Base-by-base conservation (phyloP, 2,888 invertebrate species). In the Yponomeuta cagnagella region DNA sequence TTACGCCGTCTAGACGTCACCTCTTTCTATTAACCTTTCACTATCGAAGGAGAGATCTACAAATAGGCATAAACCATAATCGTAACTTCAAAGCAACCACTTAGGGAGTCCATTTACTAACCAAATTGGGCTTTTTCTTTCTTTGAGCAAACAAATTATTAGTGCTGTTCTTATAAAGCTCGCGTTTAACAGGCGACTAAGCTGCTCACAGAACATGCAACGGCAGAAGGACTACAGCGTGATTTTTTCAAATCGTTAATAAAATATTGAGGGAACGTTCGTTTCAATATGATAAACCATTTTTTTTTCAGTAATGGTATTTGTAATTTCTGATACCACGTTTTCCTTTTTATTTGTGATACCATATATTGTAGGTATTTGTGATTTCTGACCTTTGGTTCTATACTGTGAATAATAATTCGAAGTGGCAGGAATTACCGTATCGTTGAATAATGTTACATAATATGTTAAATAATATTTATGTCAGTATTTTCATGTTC, bases 111-210 rank as follows among this genome's bases (percentile, higher is more conserved):
- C 52, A 58, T 58, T 58, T 58, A 58, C 52, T 15, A 58, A 58
- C 52, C 52, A 15, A 58, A 58, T 58, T 58, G 52, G 52, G 15
- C 52, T 58, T 58, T 58, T 58, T 58, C 10, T 33, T 33, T 33
- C 52, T 58, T 58, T 58, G 52, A 58, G 15, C 52, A 58, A 58
- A 58, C 52, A 58, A 58, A 58, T 58, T 58, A 58, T 58, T 58
- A 58, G 52, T 43, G 43, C 6, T 43, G 43, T 58, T 58, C 52
- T 58, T 15, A 12, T 58, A 58, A 58, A 58, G 52, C 52, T 58
- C 15, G 52, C 52, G 52, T 58, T 58, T 12, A 58, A 58, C 52
- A 58, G 52, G 52, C 52, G 15, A 58, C 52, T 58, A 15, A 15
- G 52, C 12, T 15, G 15, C 52, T 43, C 52, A 58, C 15, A 58